A percentile compares a stretch with the other conserved stretches of the same genome.
Conservation (phyloP, 2,888 invertebrate genomes). For the Drosophila ustulata region DNA sequence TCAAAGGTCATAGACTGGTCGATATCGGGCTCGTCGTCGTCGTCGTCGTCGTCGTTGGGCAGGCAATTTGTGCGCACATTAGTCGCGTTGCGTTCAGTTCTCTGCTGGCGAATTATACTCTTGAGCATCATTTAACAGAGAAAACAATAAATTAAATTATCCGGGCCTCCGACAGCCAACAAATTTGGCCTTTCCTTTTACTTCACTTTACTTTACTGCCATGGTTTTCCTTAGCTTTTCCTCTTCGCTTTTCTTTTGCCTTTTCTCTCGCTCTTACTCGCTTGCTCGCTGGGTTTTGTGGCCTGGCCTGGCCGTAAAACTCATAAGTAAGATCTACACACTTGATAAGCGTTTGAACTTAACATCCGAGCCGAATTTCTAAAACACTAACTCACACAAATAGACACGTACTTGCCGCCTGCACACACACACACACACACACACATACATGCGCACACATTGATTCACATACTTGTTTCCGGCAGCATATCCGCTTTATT, state of each 20-base stretch:
- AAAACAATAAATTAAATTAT: slow-evolving; percentile 81
- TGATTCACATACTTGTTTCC: slow-evolving; percentile 49
- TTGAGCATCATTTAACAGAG: slow-evolving; percentile 79
- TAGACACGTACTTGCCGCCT: slow-evolving; percentile 66
- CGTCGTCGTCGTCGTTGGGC: slow-evolving; percentile 14
- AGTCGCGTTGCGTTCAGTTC: slow-evolving; percentile 61
- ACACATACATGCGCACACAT: slow-evolving; percentile 6
- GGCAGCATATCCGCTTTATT: slow-evolving; percentile 74
- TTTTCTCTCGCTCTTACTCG: not conserved
- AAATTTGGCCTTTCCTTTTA: slow-evolving; percentile 72
- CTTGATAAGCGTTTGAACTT: slow-evolving; percentile 79
- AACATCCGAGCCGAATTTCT: slow-evolving; percentile 75
- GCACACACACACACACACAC: slow-evolving; percentile 17
- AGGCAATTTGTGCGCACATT: slow-evolving; percentile 78
- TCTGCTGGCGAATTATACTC: slow-evolving; percentile 75
- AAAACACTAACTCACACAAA: slow-evolving; percentile 80
- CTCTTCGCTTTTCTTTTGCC: slow-evolving; percentile 17
- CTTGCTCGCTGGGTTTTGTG: slow-evolving; percentile 7
- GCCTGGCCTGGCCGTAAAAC: slow-evolving; percentile 61
- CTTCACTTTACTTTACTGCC: slow-evolving; percentile 27
- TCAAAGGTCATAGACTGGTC: slow-evolving; percentile 61
- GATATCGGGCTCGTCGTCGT: slow-evolving; percentile 39
- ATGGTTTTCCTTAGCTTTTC: not conserved
- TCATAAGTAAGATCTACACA: slow-evolving; percentile 81
- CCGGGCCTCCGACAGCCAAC: slow-evolving; percentile 69